These are phyloP conservation scores for Spicauda simplicius DNA, from an alignment of 2,888 invertebrate species.

Conservation along the genomic window DNA sequence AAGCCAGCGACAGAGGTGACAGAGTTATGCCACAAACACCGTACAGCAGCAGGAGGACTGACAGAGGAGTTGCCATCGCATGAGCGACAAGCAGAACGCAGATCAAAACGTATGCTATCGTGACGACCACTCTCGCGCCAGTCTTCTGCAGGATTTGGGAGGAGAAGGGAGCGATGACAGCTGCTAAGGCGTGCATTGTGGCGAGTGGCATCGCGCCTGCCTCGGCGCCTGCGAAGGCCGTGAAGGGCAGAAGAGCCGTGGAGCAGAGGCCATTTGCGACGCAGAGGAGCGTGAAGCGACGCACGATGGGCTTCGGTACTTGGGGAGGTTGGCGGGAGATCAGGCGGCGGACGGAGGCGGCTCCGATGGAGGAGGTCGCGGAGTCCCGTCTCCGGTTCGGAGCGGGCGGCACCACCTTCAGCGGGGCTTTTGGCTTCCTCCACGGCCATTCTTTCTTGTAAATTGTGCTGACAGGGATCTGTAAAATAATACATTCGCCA, in stretches of 20 bases:
- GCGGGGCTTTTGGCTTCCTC: conserved; percentile 66
- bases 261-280: conserved; percentile 86
- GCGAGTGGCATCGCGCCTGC: conserved; percentile 87
- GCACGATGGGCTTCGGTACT: conserved; percentile 78
- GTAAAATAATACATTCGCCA: conserved; percentile 38
- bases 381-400: conserved; percentile 86
- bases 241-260: conserved; percentile 86
- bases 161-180: conserved; percentile 82
- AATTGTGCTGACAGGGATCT: conserved; percentile 76
- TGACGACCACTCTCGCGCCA: conserved; percentile 67
- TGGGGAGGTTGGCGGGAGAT: conserved; percentile 76
- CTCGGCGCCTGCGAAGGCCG: conserved; percentile 77
- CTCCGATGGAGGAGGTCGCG: conserved; percentile 89
- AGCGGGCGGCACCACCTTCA: conserved; percentile 49
- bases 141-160: conserved; percentile 74
- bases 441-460: conserved; percentile 80
- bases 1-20: conserved; percentile 83
- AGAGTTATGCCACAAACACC: conserved; percentile 83
- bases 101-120: conserved; percentile 82
- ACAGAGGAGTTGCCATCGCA: conserved; percentile 67
- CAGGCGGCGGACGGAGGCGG: conserved; percentile 90
- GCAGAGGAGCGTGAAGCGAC: conserved; percentile 82
- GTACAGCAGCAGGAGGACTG: conserved; percentile 69
- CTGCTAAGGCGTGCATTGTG: conserved; percentile 86
- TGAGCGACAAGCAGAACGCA: conserved; percentile 86